Evolutionary conservation across 1,140 invertebrate species (phyloP).

Genomic region (Megalopta genalis): DNA sequence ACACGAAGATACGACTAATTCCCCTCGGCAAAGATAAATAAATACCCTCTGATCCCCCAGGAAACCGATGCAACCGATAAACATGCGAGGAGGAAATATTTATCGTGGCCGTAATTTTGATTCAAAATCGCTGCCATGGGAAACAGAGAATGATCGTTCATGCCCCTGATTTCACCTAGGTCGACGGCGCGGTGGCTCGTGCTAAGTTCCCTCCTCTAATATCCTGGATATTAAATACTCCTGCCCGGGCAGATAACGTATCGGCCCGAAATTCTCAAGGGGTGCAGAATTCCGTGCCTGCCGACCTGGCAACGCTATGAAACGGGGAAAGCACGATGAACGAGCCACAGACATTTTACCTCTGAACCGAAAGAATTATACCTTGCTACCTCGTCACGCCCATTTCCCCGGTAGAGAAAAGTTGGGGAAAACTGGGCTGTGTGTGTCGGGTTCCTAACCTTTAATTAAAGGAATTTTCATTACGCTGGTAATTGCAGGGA

Average conservation of each 20-base stretch:
- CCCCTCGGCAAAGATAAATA: not conserved
- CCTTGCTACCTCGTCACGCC: not conserved
- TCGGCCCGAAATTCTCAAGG: conserved; percentile 58
- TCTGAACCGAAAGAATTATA: conserved; percentile 39
- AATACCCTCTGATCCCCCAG: not conserved
- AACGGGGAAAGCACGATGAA: conserved; percentile 29
- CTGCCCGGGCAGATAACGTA: conserved; percentile 58
- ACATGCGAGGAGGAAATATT: not conserved
- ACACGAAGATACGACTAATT: not conserved
- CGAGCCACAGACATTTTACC: conserved; percentile 20
- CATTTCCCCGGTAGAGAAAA: not conserved
- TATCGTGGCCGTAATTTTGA: conserved; percentile 16
- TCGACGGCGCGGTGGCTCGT: not conserved
- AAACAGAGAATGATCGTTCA: conserved; percentile 33
- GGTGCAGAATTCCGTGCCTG: conserved; percentile 48
- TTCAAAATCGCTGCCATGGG: conserved; percentile 36
- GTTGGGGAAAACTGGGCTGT: not conserved
- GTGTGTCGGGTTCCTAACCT: not conserved
- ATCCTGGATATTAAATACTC: conserved; percentile 63
- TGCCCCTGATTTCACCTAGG: conserved; percentile 37
- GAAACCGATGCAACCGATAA: not conserved
- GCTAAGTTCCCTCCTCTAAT: conserved; percentile 47
- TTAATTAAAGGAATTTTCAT: not conserved
- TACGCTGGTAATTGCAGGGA: not conserved
- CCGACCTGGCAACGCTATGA: conserved; percentile 3